phyloP scores from a whole-genome alignment of 1,140 invertebrate species.

The Drosophila triauraria region DNA sequence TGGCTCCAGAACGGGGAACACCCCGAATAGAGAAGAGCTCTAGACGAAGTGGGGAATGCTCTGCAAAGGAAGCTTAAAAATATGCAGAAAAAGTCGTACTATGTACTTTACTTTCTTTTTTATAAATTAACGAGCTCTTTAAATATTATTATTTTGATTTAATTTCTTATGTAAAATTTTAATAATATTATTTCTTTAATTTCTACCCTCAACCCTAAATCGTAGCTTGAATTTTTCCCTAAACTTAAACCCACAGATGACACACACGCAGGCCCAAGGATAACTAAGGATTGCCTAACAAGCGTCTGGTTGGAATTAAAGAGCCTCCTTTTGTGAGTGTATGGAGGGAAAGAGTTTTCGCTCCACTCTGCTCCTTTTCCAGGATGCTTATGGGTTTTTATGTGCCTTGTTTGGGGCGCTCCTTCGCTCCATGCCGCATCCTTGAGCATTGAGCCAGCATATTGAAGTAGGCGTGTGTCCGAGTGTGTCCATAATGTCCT shows the following conservation, averaged over 20 bases:
- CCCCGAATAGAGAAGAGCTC: neutral
- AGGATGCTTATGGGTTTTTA: slow-evolving; percentile 77
- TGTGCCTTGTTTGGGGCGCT: slow-evolving; percentile 70
- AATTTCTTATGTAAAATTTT: no score
- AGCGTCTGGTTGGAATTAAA: slow-evolving; percentile 31
- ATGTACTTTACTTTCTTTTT: no score
- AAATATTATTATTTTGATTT: neutral
- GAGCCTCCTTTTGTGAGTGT: slow-evolving; percentile 4
- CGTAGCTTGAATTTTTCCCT: no score
- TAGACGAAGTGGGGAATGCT: slow-evolving; percentile 1
- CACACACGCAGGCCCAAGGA: neutral
- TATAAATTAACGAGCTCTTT: no score
- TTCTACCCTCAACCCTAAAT: neutral
- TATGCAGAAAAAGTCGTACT: no score
- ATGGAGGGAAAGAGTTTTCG: slow-evolving; percentile 27
- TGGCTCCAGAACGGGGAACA: slow-evolving; percentile 18
- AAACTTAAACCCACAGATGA: slow-evolving; percentile 1
- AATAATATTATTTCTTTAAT: neutral
- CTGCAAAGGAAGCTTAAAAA: neutral
- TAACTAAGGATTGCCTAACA: slow-evolving; percentile 23
- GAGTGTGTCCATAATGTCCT: slow-evolving; percentile 61
- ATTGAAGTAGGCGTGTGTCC: slow-evolving; percentile 76
- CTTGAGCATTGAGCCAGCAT: slow-evolving; percentile 59
- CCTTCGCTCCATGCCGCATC: slow-evolving; percentile 29
- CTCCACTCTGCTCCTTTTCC: slow-evolving; percentile 14